These are phyloP conservation scores for Myotis lucifugus DNA, from an alignment of 2,113 vertebrate species.

Conservation along the genomic window DNA sequence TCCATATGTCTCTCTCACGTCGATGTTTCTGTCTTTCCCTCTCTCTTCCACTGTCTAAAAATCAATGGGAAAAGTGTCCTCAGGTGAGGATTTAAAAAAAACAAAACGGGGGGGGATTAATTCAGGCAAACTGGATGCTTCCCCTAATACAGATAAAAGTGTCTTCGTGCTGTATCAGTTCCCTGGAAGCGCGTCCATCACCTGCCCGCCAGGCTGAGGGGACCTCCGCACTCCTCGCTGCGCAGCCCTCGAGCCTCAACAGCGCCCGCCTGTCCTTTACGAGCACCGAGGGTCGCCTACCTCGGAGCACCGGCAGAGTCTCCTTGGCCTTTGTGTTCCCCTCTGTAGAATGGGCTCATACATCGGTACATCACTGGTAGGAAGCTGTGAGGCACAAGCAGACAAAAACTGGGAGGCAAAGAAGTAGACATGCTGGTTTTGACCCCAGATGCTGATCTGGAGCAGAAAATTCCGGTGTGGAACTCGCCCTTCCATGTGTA, in stretches of 20 bases:
- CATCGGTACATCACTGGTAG: background rate
- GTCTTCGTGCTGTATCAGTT: background rate
- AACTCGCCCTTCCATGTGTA: background rate
- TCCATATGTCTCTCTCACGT: no score
- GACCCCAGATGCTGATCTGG: background rate
- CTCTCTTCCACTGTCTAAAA: no score
- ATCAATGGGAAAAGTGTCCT: no score
- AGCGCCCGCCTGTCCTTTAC: background rate
- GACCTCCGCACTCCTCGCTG: background rate
- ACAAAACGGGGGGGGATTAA: background rate
- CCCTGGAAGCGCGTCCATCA: background rate
- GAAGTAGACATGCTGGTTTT: background rate
- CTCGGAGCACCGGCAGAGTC: no score
- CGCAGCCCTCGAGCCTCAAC: background rate
- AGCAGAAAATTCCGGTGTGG: background rate
- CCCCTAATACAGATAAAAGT: background rate
- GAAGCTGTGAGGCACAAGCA: background rate
- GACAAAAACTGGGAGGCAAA: background rate
- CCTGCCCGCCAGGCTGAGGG: background rate
- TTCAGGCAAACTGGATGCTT: background rate
- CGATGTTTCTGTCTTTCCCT: no score
- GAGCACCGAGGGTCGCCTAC: background rate
- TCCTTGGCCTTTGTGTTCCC: fast-evolving
- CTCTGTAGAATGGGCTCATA: background rate
- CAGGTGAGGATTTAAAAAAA: background rate